Base-by-base conservation (phyloP, 2,888 invertebrate genomes). In the Cosmorhoe ocellata region DNA sequence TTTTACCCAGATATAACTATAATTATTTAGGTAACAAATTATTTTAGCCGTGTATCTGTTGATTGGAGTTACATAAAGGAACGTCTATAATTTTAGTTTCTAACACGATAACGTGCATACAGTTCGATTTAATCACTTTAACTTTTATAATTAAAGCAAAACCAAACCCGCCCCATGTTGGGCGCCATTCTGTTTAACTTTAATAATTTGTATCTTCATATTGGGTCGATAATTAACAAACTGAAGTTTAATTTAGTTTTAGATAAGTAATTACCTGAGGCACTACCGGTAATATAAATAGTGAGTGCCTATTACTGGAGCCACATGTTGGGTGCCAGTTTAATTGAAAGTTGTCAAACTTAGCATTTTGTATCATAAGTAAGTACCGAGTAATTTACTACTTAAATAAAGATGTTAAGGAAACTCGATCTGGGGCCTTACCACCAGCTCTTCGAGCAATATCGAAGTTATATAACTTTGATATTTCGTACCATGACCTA, bases 151-250 rank as follows among this genome's bases (percentile, higher is more conserved):
- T 34, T 30, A 34, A 8, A 39, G 32, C 27, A 11, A 12, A 10
- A 13, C 6, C 14, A n/a, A 18, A 26, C 28, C 42, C 26, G 26
- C 3, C 42, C 26, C 33, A 10, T 13, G 14, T 54, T 42, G 49
- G 41, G 41, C 38, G 44, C 41, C 37, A 42, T 8, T 54, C 27
- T 14, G 24, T 18, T 39, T 46, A n/a, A 46, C 39, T 39, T 40
- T 46, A 12, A 12, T 22, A 34, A 46, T 39, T 44, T 22, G 11
- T 26, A 27, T 27, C 3, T 27, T 26, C 7, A 13, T 9, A 9
- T 38, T n/a, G 13, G 9, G 0, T 27, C 1, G 0, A 4, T 11
- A 26, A 12, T 27, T 27, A 9, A 38, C 38, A 1, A 6, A 38
- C 26, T 38, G 0, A 22, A 22, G 10, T 34, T 34, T 7, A 26